Conservation (phyloP, 2,888 invertebrate species). For the Drosophila neutralis region DNA sequence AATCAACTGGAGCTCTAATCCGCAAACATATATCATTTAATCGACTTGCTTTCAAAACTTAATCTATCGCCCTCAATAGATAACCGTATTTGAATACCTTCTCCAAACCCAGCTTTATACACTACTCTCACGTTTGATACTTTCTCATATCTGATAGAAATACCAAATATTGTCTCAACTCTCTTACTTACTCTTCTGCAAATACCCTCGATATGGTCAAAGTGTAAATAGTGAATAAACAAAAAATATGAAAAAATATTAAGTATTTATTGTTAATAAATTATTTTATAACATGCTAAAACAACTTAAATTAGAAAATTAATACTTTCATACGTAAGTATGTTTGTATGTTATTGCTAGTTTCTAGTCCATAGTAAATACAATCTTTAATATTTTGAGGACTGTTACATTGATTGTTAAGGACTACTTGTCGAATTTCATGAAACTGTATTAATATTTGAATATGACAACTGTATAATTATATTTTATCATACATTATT, state of each 20-base stretch:
- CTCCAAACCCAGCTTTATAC: constrained; percentile 7
- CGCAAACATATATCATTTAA: constrained; percentile 2
- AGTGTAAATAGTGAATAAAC: constrained; percentile 41
- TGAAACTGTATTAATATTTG: constrained; percentile 31
- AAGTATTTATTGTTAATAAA: constrained; percentile 52
- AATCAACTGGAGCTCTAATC: constrained; percentile 20
- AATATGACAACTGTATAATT: constrained; percentile 34
- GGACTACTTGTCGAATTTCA: constrained; percentile 41
- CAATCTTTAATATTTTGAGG: constrained; percentile 40
- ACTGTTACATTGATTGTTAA: constrained; percentile 57
- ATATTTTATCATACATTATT: constrained; percentile 34
- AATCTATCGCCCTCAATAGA: constrained; percentile 52
- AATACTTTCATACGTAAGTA: constrained; percentile 17
- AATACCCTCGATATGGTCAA: constrained; percentile 32
- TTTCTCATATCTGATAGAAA: constrained; percentile 8
- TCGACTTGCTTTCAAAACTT: constrained; percentile 48
- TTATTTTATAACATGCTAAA: constrained; percentile 29
- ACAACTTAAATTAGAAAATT: constrained; percentile 23
- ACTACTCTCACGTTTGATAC: constrained; percentile 1
- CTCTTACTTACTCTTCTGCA: constrained; percentile 11
- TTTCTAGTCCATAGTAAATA: constrained; percentile 56
- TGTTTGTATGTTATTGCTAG: constrained; percentile 41
- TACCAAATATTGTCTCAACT: constrained; percentile 14
- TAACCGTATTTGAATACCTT: constrained; percentile 45
- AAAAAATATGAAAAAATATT: constrained; percentile 7